Evolutionary conservation across 2,113 vertebrate species (phyloP), one percentile per base, ranked within the genome.

Genomic region (Scopus umbretta): DNA sequence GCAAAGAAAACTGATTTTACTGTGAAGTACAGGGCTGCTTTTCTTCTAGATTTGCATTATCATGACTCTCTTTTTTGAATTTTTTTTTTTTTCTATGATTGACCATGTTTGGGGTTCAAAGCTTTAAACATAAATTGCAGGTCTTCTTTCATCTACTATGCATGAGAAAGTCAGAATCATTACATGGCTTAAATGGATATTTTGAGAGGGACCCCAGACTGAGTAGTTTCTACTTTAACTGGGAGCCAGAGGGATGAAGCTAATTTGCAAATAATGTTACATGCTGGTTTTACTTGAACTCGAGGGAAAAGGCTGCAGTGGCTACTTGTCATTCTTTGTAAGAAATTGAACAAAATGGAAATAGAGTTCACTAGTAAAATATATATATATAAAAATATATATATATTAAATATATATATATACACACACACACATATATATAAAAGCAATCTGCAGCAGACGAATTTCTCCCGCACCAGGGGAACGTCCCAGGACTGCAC

Each of bases 71-170:
- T 79, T 59, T 56, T 93, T 95, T 91, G 68, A 62, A 72, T 92
- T 11, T 42, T 72, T 92, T 87, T 59, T 86, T 79, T 53, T 45
- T 29, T 74, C 78, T 56, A 45, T 67, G 72, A 72, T 71, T 88
- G 67, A 85, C 87, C 93, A 84, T 79, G 95, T 93, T 86, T 92
- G 78, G 70, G 53, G 70, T 93, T 86, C 91, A 97, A 95, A 97
- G 86, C 88, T 94, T 90, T 76, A 89, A 96, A 94, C 95, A 95
- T 83, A 96, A 95, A 91, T 67, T 26, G 0, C 3, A 0, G 75
- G 68, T 88, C 90, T 90, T 88, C 79, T 95, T 93, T 96, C 79
- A 95, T 86, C 92, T 84, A 25, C 85, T 79, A 68, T 47, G 74
- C 74, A 59, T 79, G 86, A 93, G 76, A 93, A 63, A 83, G 47